These are phyloP conservation scores for Phycodurus eques DNA, from an alignment of 2,113 vertebrate genomes.

Conservation along the genomic window DNA sequence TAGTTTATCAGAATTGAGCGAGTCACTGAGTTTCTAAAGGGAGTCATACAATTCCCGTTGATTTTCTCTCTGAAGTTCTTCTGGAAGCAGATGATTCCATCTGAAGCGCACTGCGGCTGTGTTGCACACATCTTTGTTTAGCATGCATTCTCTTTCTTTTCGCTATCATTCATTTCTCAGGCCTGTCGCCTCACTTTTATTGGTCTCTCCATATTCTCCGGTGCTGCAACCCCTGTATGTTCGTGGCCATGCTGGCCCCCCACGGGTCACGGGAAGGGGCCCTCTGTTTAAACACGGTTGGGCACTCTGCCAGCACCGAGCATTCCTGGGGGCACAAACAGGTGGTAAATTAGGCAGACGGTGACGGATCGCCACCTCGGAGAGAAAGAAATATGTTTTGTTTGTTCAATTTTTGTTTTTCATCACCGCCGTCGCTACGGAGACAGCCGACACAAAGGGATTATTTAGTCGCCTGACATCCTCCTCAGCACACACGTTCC, in stretches of 20 bases:
- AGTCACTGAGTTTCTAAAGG: conserved; percentile 26
- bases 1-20: conserved; percentile 38
- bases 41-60: conserved; percentile 28
- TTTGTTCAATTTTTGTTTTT: conserved; percentile 75
- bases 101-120: conserved; percentile 8
- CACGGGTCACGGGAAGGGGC: conserved; percentile 69
- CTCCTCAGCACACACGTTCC: conserved; percentile 59
- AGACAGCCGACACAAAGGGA: conserved; percentile 68
- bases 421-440: conserved; percentile 66
- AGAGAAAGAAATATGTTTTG: conserved; percentile 74
- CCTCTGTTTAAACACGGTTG: conserved; percentile 72
- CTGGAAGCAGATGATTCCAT: conserved; percentile 46
- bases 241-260: conserved; percentile 50
- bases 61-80: conserved; percentile 38
- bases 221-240: conserved; percentile 43
- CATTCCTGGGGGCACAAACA: conserved; percentile 66
- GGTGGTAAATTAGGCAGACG: conserved; percentile 72
- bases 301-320: conserved; percentile 44
- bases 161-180: conserved; percentile 66
- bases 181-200: conserved; percentile 63
- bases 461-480: conserved; percentile 65
- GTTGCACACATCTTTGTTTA: conserved; percentile 43
- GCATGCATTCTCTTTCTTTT: conserved; percentile 35
- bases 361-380: conserved; percentile 68
- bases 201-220: conserved; percentile 53